Evolutionary conservation across 2,113 vertebrate species (phyloP), one percentile per base, ranked within the genome.

Genomic region (Antennarius striatus): DNA sequence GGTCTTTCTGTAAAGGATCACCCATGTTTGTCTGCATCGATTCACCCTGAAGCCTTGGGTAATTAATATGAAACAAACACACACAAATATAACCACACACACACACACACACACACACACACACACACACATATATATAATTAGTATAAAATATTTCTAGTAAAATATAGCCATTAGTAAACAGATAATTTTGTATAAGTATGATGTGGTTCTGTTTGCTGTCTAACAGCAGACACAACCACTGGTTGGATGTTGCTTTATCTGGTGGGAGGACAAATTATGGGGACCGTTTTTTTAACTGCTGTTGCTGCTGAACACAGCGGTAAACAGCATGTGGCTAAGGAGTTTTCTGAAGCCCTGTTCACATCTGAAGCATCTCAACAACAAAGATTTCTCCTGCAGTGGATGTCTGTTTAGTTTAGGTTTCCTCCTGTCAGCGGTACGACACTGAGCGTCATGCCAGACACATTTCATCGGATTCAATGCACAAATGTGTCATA

Each of bases 111-210:
- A 40, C 10, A 40, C 10, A 43, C 11, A 11, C 9, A 43, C 11
- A 43, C 11, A 43, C 11, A 43, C 3, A 43, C 3, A 43, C 3
- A 43, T 43, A 43, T 43, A 43, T 43, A 43, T 43, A 43, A 22
- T 22, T 43, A 43, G 11, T 43, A 43, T 43, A 40, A 7, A 40
- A 7, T 40, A 40, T 7, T 40, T 7, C 10, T 40, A 43, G 1
- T 43, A 43, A 11, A 43, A 13, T 64, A 83, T 57, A 71, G 65
- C 52, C 54, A 79, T 74, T 82, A 81, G 70, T 79, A 69, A 87
- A 78, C 47, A 75, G 58, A 82, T 85, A 83, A 77, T 90, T 86
- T 89, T 85, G 67, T 78, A 87, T 88, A 92, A 91, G 92, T 91
- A 93, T 91, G 91, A 87, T 89, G 78, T 78, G 80, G 75, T 83